Conservation (phyloP, 2,797 vertebrate species). For the Alfaro cultratus region DNA sequence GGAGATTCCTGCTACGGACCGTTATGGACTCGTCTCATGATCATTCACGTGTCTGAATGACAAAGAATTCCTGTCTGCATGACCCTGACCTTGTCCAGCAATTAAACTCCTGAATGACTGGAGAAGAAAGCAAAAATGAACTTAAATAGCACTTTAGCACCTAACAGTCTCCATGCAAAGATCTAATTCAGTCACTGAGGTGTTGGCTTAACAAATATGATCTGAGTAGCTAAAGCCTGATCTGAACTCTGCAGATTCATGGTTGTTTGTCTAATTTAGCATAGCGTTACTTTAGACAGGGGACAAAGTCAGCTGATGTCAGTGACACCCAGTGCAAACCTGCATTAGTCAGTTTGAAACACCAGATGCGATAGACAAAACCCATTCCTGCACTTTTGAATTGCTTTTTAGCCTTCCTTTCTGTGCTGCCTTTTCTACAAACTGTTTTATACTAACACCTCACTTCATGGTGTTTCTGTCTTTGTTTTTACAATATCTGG, state of each 20-base stretch:
- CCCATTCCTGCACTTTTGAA: neutral
- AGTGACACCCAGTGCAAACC: neutral
- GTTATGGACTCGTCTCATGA: conserved; percentile 15
- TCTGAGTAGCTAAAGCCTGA: neutral
- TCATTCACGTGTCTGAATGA: conserved; percentile 10
- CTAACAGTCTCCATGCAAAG: conserved; percentile 1
- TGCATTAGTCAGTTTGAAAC: neutral
- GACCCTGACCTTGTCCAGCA: neutral
- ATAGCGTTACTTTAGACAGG: neutral
- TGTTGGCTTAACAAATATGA: neutral
- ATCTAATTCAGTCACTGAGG: neutral
- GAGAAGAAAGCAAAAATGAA: neutral
- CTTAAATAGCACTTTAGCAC: conserved; percentile 7
- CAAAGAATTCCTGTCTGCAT: conserved; percentile 8
- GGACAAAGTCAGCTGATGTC: neutral
- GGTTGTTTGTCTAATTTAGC: neutral
- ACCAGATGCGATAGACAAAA: neutral
- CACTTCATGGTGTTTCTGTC: neutral
- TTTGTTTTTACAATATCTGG: neutral
- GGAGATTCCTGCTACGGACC: neutral
- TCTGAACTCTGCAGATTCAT: neutral
- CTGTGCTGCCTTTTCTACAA: neutral
- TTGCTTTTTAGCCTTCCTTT: neutral
- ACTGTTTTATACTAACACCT: neutral
- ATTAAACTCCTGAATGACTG: neutral